Evolutionary conservation across 2,888 invertebrate species (phyloP).

Genomic region (Brachypalpus laphriformis): DNA sequence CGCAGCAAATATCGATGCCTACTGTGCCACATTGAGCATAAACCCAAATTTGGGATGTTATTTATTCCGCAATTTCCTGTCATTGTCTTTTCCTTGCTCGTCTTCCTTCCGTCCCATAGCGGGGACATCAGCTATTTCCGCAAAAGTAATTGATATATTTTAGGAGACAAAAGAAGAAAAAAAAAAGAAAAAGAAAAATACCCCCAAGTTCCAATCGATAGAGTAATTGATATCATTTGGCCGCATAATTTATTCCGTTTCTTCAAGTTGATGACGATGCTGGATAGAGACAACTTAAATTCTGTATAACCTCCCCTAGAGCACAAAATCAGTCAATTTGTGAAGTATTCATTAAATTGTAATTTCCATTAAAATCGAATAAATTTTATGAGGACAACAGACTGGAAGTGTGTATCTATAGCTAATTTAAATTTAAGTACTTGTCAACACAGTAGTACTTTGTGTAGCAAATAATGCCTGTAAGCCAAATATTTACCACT

Average conservation of each 20-base stretch:
- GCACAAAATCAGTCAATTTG: conserved; percentile 57
- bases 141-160: conserved; percentile 56
- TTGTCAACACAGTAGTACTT: conserved; percentile 1
- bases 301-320: background rate
- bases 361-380: conserved; percentile 39
- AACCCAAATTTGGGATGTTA: background rate
- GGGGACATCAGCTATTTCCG: conserved; percentile 29
- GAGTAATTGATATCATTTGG: conserved; percentile 64
- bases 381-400: conserved; percentile 11
- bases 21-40: background rate
- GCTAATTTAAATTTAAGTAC: conserved; percentile 12
- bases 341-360: conserved; percentile 50
- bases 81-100: conserved; percentile 16
- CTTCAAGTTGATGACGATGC: background rate
- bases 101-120: background rate
- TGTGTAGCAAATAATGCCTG: background rate
- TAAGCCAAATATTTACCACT: background rate
- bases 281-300: background rate
- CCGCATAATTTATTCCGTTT: conserved; percentile 57
- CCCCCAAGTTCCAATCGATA: conserved; percentile 44
- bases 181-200: background rate
- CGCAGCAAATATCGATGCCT: background rate
- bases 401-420: background rate
- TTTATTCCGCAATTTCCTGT: conserved; percentile 52
- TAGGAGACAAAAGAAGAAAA: background rate